Evolutionary conservation across 2,797 vertebrate species (phyloP).

Genomic region (Pseudotriccus pelzelni): DNA sequence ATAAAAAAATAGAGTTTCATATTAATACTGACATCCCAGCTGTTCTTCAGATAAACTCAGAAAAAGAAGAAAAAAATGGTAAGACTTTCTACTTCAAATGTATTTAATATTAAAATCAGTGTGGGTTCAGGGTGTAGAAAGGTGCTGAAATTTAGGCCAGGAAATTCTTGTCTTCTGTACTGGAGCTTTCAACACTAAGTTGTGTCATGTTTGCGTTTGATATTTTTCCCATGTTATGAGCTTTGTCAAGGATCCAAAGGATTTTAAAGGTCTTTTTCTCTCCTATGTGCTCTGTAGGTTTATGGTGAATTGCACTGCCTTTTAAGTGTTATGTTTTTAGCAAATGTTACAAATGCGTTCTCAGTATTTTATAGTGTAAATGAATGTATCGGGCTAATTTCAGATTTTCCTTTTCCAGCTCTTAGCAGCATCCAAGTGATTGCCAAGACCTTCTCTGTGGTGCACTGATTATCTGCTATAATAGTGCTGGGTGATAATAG

Average conservation of each 20-base stretch:
- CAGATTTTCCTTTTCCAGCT: background rate
- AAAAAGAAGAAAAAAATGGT: conserved; percentile 76
- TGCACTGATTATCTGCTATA: background rate
- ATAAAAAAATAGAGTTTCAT: conserved; percentile 94
- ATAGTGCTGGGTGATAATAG: background rate
- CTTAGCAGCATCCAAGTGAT: background rate
- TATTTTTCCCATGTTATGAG: background rate
- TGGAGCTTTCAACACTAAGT: background rate
- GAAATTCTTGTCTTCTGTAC: background rate
- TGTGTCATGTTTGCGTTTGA: background rate
- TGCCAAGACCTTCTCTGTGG: background rate
- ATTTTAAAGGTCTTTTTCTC: background rate
- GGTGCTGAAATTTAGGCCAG: background rate
- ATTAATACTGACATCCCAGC: conserved; percentile 84
- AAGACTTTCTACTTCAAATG: background rate
- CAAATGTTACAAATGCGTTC: background rate
- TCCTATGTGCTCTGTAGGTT: background rate
- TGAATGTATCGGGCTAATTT: background rate
- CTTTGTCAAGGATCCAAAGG: background rate
- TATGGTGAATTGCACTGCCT: background rate
- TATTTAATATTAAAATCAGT: background rate
- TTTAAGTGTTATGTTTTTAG: background rate
- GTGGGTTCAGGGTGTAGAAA: background rate
- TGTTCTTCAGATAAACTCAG: conserved; percentile 73
- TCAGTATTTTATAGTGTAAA: background rate